These are phyloP conservation scores for Himalopsyche tibetana DNA, from an alignment of 2,888 invertebrate species.

Conservation along the genomic window DNA sequence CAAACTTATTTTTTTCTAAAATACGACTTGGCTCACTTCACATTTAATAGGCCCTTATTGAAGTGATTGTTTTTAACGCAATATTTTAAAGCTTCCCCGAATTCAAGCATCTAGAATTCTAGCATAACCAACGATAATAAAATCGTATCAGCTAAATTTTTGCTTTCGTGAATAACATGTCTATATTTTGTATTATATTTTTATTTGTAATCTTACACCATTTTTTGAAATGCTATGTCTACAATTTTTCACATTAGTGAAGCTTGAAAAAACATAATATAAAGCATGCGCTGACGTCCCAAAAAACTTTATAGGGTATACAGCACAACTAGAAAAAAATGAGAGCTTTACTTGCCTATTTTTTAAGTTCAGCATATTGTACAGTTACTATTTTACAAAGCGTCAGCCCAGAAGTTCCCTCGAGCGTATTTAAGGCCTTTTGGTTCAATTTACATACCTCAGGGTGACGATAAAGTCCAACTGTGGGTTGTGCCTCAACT, in stretches of 20 bases:
- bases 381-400: background rate
- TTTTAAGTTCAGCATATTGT: background rate
- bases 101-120: no score
- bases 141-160: no score
- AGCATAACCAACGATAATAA: no score
- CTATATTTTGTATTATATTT: no score
- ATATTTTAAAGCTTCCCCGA: no score
- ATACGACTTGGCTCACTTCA: no score
- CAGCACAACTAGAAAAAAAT: background rate
- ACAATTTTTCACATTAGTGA: background rate
- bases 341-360: background rate
- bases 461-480: conserved; percentile 5
- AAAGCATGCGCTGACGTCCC: background rate
- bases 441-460: background rate
- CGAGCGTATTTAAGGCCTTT: conserved; percentile 16
- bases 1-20: no score
- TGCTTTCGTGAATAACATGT: no score
- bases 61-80: no score
- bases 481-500: background rate
- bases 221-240: background rate
- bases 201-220: no score
- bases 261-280: background rate
- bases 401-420: background rate
- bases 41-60: no score
- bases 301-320: background rate